Conservation (phyloP, 2,888 invertebrate species). For the Falcaria lacertinaria region DNA sequence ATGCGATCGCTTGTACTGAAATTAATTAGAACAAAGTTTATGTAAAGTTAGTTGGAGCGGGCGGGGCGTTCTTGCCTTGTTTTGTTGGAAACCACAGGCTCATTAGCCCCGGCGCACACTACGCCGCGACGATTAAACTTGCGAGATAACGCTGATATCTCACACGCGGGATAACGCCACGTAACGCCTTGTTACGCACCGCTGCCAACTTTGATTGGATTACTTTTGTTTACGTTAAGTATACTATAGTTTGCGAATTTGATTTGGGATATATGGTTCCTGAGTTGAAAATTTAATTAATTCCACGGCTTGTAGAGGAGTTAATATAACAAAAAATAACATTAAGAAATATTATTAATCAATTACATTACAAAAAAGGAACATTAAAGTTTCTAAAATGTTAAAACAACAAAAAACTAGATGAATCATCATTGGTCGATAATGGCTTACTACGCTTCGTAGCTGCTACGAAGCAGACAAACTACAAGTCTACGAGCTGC, state of each 20-base stretch:
- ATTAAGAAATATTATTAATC: too few relatives aligned
- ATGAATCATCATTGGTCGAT: too few relatives aligned
- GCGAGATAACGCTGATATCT: slow-evolving; percentile 55
- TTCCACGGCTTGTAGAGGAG: too few relatives aligned
- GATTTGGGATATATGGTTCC: background rate
- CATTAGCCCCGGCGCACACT: slow-evolving; percentile 73
- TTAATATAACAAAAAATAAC: too few relatives aligned
- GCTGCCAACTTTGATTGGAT: slow-evolving; percentile 41
- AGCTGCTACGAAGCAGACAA: too few relatives aligned
- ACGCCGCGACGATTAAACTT: slow-evolving; percentile 65
- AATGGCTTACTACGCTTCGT: too few relatives aligned
- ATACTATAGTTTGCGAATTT: slow-evolving; percentile 12
- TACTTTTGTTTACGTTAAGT: slow-evolving; percentile 43
- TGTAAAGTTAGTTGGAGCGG: slow-evolving; percentile 24
- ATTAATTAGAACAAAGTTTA: slow-evolving; percentile 65
- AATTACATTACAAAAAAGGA: too few relatives aligned
- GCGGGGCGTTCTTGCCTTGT: slow-evolving; percentile 55
- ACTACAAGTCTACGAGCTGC: too few relatives aligned
- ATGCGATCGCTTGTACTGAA: slow-evolving; percentile 14
- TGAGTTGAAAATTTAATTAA: too few relatives aligned
- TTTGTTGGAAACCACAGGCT: slow-evolving; percentile 70
- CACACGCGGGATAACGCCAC: slow-evolving; percentile 44
- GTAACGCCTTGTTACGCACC: slow-evolving; percentile 39
- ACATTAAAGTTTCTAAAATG: too few relatives aligned
- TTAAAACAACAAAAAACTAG: too few relatives aligned